phyloP scores from a whole-genome alignment of 1,140 invertebrate species.

The Trachelipus rathkii region DNA sequence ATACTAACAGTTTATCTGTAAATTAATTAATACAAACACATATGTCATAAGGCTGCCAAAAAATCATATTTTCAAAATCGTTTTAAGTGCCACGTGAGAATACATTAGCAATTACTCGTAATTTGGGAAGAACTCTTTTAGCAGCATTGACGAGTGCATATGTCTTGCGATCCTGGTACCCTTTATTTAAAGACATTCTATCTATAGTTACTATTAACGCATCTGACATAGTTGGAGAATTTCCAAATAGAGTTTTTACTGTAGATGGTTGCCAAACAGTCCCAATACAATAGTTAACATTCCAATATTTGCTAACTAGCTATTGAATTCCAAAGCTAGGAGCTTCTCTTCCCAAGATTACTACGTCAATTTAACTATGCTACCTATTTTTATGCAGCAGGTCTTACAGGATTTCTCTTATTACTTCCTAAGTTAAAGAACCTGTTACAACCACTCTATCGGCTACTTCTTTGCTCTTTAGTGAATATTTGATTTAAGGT shows the following conservation, averaged over 20 bases:
- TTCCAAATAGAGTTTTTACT: neutral
- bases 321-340: neutral
- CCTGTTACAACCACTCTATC: neutral
- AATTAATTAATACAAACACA: neutral
- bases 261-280: neutral
- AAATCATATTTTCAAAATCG: neutral
- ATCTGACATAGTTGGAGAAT: neutral
- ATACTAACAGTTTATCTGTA: neutral
- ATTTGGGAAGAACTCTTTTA: constrained; percentile 1
- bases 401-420: neutral
- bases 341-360: neutral
- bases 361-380: neutral
- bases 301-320: neutral
- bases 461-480: neutral
- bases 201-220: neutral
- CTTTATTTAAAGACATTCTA: neutral
- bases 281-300: neutral
- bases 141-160: neutral
- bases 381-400: neutral
- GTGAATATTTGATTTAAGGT: neutral
- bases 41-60: neutral
- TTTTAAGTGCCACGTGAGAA: neutral
- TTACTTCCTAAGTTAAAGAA: neutral
- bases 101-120: neutral
- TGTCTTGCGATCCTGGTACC: neutral